Evolutionary conservation across 2,888 invertebrate species (phyloP).

Genomic region (Caenorhabditis parvicauda): DNA sequence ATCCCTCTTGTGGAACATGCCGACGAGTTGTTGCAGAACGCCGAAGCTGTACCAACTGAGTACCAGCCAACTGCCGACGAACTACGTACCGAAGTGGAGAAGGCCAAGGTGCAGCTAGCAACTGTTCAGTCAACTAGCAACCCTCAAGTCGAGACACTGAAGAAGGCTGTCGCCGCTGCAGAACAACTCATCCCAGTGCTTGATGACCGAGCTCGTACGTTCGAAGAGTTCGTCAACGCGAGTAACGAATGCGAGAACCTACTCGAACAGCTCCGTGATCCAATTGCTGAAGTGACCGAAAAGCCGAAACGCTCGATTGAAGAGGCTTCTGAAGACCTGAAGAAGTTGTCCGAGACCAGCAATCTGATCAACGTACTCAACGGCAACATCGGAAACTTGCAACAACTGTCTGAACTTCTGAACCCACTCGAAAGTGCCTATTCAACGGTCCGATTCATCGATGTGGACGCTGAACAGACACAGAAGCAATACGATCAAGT

Average conservation of each 20-base stretch:
- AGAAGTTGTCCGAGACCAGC: slow-evolving; percentile 14
- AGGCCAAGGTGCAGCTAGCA: slow-evolving; percentile 17
- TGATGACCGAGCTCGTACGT: slow-evolving; percentile 25
- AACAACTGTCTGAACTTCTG: slow-evolving; percentile 42
- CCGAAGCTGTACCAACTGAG: slow-evolving; percentile 34
- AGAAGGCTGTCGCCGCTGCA: slow-evolving; percentile 22
- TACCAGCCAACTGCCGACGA: slow-evolving; percentile 35
- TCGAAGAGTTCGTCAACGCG: slow-evolving; percentile 40
- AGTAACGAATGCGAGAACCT: slow-evolving; percentile 33
- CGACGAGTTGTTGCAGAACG: slow-evolving; percentile 25
- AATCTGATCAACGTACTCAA: slow-evolving; percentile 22
- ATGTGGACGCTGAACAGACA: slow-evolving; percentile 42
- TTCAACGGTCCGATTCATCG: slow-evolving; percentile 48
- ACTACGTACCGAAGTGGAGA: slow-evolving; percentile 23
- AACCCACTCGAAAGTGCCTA: slow-evolving; percentile 48
- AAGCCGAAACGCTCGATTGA: slow-evolving; percentile 18
- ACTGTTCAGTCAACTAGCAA: no score
- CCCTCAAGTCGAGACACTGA: slow-evolving; percentile 20
- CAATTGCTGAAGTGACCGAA: slow-evolving; percentile 20
- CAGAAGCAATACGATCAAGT: slow-evolving; percentile 39
- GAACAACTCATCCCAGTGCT: slow-evolving; percentile 29
- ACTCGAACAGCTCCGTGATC: slow-evolving; percentile 28
- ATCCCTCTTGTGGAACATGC: slow-evolving; percentile 32
- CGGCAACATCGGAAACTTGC: slow-evolving; percentile 29
- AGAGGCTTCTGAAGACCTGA: slow-evolving; percentile 24